Evolutionary conservation across 2,888 invertebrate genomes (phyloP), one percentile per base, ranked within the genome.

Genomic region (Drosophila ezoana): DNA sequence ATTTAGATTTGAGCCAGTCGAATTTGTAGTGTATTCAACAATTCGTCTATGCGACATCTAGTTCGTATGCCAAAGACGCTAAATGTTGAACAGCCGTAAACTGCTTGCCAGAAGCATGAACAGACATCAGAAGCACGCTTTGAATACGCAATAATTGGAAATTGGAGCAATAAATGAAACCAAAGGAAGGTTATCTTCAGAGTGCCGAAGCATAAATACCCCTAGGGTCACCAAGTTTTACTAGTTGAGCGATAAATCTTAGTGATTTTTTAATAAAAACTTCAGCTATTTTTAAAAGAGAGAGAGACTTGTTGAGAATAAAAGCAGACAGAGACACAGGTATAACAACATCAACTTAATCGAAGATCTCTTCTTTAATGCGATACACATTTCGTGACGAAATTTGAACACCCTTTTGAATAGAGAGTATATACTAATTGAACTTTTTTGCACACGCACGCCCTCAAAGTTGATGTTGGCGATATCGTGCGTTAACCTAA

Each of bases 71-170:
- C 28, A 59, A 84, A 64, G 86, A 83, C 83, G 86, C 63, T 82
- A 81, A 76, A 62, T 70, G 64, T 70, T 67, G 88, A 88, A 86
- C 83, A 83, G 69, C 56, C 75, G 51, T 35, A 44, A 10, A 33
- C 20, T n/a, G 33, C 20, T 65, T 86, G 83, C 81, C 87, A 87
- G 85, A 51, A 59, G 81, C 87, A 84, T 81, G 87, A 57, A 72
- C 78, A 61, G 33, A 38, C 44, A 35, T 43, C 18, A 37, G 35
- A 44, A 43, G 43, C 41, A 41, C 28, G 52, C 28, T 10, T 9
- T 13, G 13, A 13, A 16, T 18, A 16, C 38, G 51, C 45, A 47
- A 45, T 58, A 14, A 43, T 13, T 28, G 11, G 28, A 43, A 33
- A 40, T 13, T 6, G 28, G 28, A 28, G 2, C 28, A 28, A 8